Base-by-base conservation (phyloP, 2,797 vertebrate species). In the Fringilla coelebs region DNA sequence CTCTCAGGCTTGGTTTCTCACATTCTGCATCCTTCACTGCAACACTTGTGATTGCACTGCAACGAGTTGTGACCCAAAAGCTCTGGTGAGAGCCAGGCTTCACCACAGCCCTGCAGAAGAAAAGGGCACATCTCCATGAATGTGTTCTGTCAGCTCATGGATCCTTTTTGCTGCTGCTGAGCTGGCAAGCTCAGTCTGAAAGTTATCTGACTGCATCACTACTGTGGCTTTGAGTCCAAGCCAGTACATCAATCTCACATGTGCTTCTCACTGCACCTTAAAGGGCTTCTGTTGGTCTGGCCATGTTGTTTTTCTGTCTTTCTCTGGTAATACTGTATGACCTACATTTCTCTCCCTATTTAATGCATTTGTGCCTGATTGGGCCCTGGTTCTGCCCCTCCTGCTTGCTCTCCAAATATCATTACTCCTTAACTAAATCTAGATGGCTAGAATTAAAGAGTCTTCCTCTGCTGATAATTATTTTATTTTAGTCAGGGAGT, bases 401-500 rank as follows among this genome's bases (percentile, higher is more conserved):
- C 72, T 77, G 25, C 34, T 85, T 74, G 40, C 25, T 83, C 46
- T 89, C 76, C 28, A 68, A 55, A 38, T 86, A 38, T 58, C 8
- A 4, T 89, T 88, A 85, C 52, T 92, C 36, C 41, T 79, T 89
- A 92, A 92, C 24, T 55, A 90, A 85, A 89, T 82, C 45, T 85
- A 87, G 25, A 82, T 36, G 15, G 15, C 40, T 67, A 60, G 40
- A 83, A n/a, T 68, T 61, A 82, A 57, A 76, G 29, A 61, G 48
- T 52, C 36, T 91, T 38, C 58, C 82, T n/a, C 6, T 51, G 36
- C 15, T 49, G 84, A 48, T 71, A 65, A 83, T 83, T 34, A 58
- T 70, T 93, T 91, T 41, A 77, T 93, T 95, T 97, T 91, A 95
- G 81, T 86, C 52, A 88, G 67, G 48, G 31, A 71, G 63, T 82